Percentiles rank a stretch among this genome's conserved stretches.
Evolutionary conservation across 2,113 vertebrate genomes (phyloP).

Genomic region (Galbula dea): DNA sequence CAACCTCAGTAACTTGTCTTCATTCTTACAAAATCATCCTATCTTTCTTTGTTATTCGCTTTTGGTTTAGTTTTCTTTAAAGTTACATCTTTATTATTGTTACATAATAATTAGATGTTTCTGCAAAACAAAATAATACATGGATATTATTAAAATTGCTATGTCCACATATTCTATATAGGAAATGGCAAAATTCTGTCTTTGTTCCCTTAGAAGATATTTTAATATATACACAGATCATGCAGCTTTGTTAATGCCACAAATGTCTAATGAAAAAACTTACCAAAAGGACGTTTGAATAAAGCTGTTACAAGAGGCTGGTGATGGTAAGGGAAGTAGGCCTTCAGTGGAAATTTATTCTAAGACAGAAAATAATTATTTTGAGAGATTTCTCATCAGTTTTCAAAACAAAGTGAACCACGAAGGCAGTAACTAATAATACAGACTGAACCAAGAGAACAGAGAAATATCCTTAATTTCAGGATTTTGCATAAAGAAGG

Average conservation of each 20-base stretch:
- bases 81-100: neutral
- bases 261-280: neutral
- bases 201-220: neutral
- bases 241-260: neutral
- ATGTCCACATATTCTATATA: neutral
- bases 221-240: neutral
- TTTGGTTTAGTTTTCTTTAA: neutral
- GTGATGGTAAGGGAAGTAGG: constrained; percentile 81
- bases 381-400: neutral
- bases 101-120: neutral
- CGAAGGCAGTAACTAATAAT: neutral
- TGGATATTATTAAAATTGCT: neutral
- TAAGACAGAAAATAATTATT: constrained; percentile 65
- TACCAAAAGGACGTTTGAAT: constrained; percentile 80
- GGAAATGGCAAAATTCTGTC: neutral
- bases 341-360: constrained; percentile 80
- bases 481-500: neutral
- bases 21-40: neutral
- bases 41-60: neutral
- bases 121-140: neutral
- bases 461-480: neutral
- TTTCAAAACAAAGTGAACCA: neutral
- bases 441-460: neutral
- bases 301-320: constrained; percentile 75
- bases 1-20: neutral